Conservation (phyloP, 2,888 invertebrate species). For the Augochlorella aurata region DNA sequence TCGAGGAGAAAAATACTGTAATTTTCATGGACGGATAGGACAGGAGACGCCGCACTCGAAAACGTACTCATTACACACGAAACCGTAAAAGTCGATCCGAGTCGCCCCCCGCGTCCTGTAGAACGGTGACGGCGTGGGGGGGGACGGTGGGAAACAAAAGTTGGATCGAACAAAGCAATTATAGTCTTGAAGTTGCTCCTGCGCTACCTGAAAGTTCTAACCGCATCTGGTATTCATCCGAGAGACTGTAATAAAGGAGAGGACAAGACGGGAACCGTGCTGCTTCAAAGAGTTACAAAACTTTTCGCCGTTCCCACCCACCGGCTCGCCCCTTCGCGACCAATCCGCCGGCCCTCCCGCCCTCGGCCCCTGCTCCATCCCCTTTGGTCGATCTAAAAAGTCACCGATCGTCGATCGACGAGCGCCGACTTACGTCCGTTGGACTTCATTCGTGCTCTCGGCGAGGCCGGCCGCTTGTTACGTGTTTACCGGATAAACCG, state of each 20-base stretch:
- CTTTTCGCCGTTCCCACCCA: conserved; percentile 51
- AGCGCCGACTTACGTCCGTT: conserved; percentile 53
- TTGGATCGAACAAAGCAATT: conserved; percentile 72
- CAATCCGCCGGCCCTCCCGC: background rate
- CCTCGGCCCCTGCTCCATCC: background rate
- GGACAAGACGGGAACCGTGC: conserved; percentile 66
- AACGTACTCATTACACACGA: conserved; percentile 56
- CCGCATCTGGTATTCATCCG: conserved; percentile 73
- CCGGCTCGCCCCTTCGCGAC: background rate
- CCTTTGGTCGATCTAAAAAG: conserved; percentile 61
- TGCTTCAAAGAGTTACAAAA: conserved; percentile 65
- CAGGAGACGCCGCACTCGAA: conserved; percentile 37
- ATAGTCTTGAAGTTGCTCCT: conserved; percentile 67
- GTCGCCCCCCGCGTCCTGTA: conserved; percentile 7
- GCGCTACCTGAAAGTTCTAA: conserved; percentile 68
- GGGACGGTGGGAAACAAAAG: conserved; percentile 62
- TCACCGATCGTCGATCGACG: conserved; percentile 66
- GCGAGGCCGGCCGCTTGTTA: conserved; percentile 45
- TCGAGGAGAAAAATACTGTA: conserved; percentile 21
- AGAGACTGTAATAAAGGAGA: conserved; percentile 70
- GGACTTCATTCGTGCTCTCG: conserved; percentile 37
- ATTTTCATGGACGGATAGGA: conserved; percentile 30
- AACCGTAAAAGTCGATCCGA: conserved; percentile 56
- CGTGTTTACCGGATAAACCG: conserved; percentile 54
- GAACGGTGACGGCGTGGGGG: too few species aligned